These are phyloP conservation scores for Eunapius fragilis DNA, from an alignment of 37 sponge, comb jelly and placozoan species.

Conservation along the genomic window DNA sequence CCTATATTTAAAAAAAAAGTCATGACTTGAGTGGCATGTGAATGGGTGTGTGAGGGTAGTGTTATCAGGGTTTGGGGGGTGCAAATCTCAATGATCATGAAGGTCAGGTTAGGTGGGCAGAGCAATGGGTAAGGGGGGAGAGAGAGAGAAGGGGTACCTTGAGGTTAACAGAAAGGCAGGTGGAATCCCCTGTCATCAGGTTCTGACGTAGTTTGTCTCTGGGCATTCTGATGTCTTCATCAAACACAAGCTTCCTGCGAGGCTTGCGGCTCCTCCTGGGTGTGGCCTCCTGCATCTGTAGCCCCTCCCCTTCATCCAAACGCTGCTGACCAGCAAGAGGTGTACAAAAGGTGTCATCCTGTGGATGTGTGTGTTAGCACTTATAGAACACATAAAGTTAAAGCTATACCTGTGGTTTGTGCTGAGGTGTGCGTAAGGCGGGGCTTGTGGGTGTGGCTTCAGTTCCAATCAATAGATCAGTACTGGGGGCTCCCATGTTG, in stretches of 20 bases:
- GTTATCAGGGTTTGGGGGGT: too few species aligned
- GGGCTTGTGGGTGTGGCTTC: neutral
- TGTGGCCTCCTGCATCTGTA: neutral
- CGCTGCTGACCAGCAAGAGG: neutral
- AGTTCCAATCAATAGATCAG: neutral
- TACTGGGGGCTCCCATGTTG: neutral
- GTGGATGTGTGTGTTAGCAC: neutral
- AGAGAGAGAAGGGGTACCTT: neutral
- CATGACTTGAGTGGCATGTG: too few species aligned
- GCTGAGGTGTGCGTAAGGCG: neutral
- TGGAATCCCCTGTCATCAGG: neutral
- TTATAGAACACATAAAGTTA: neutral
- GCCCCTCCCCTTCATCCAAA: neutral
- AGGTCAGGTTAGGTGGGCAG: too few species aligned
- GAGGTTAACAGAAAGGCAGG: neutral
- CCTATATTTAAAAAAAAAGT: neutral
- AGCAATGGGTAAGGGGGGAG: neutral
- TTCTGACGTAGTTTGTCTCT: neutral
- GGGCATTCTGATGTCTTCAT: neutral
- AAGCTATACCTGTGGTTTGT: neutral
- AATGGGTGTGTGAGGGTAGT: too few species aligned
- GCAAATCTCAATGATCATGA: too few species aligned
- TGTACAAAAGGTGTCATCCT: neutral
- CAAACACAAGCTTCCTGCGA: constrained; percentile 10
- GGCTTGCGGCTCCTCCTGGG: neutral